Percentiles rank a stretch among this genome's conserved stretches.
phyloP scores from a whole-genome alignment of 2,797 vertebrate species.

The Peromyscus attwateri region DNA sequence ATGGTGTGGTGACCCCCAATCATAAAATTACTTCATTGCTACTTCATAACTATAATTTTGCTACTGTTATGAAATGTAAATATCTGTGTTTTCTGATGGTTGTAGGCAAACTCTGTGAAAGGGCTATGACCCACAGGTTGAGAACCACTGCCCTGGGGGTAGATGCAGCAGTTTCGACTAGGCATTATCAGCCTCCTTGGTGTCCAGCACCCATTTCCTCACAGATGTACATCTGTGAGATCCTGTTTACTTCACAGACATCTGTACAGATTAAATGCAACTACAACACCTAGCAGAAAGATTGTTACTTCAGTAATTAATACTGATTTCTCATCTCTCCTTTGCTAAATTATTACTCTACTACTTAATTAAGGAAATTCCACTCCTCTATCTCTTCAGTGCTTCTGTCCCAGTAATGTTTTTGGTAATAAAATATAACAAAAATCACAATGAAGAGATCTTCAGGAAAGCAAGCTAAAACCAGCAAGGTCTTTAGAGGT shows the following conservation, averaged over 20 bases:
- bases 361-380: slow-evolving; percentile 6
- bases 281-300: slow-evolving; percentile 4
- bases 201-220: neutral
- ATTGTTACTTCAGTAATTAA: neutral
- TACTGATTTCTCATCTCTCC: neutral
- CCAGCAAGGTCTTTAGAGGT: neutral
- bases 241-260: neutral
- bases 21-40: neutral
- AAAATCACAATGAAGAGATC: slow-evolving; percentile 41
- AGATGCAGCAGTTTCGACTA: neutral
- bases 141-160: neutral
- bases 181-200: neutral
- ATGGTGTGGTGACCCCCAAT: neutral
- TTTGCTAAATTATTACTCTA: neutral
- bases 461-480: slow-evolving; percentile 50
- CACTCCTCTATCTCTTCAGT: slow-evolving; percentile 19
- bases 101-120: too few relatives aligned
- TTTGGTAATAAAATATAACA: slow-evolving; percentile 22
- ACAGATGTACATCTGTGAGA: neutral
- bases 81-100: neutral
- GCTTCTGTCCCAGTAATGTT: slow-evolving; percentile 24
- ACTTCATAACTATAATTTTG: neutral
- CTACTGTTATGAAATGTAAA: neutral
- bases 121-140: too few relatives aligned
- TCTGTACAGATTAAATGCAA: neutral